Conservation (phyloP, 2,113 vertebrate species). For the Odocoileus hemionus region DNA sequence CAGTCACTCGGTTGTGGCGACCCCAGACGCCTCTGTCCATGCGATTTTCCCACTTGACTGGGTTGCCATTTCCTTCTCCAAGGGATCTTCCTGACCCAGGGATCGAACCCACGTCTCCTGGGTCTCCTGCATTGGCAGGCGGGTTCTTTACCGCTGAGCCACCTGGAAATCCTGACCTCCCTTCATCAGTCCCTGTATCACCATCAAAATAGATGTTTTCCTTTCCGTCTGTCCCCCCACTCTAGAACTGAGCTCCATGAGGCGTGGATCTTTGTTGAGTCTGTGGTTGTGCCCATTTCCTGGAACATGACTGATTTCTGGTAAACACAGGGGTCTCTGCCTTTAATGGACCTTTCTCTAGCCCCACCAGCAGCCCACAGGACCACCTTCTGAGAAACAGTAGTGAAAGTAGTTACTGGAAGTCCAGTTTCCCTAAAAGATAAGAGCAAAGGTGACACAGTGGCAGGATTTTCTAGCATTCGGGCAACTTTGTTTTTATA, state of each 20-base stretch:
- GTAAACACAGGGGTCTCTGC: not conserved
- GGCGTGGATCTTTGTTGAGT: not conserved
- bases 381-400: constrained; percentile 16
- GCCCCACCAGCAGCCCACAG: not conserved
- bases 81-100: not conserved
- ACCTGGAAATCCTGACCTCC: not conserved
- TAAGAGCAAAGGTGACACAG: not conserved
- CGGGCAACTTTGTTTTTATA: not conserved
- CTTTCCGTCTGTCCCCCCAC: not conserved
- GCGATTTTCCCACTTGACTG: not conserved
- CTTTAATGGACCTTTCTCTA: not conserved
- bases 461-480: not conserved
- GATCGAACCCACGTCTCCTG: not conserved
- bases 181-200: too few species aligned
- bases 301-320: not conserved
- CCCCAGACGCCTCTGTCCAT: not conserved
- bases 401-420: not conserved
- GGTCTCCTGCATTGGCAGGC: not conserved
- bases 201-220: not conserved
- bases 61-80: not conserved
- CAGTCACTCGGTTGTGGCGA: not conserved
- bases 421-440: constrained; percentile 8
- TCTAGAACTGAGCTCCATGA: not conserved
- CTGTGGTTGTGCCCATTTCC: not conserved
- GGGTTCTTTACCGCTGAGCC: not conserved